Percentiles rank a stretch among this genome's conserved stretches.
Conservation (phyloP, 2,888 invertebrate genomes). For the Tetragnatha montana region DNA sequence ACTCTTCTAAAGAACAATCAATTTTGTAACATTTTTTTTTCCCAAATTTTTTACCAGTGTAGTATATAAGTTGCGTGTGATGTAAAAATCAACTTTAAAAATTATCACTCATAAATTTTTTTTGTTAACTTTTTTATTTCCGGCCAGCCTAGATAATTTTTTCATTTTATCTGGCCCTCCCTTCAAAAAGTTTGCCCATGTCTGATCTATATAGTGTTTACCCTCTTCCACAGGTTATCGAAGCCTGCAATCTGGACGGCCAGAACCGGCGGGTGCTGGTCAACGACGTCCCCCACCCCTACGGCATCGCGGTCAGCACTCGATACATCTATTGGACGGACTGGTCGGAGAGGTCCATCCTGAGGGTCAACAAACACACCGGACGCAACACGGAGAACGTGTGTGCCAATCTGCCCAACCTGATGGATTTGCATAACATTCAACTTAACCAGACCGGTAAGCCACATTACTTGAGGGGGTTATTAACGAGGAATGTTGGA, state of each 20-base stretch:
- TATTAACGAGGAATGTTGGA: not conserved
- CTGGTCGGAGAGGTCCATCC: constrained; percentile 88
- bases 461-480: not conserved
- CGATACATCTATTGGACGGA: constrained; percentile 94
- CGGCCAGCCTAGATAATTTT: not conserved
- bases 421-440: constrained; percentile 90
- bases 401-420: constrained; percentile 84
- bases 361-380: constrained; percentile 83
- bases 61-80: not conserved
- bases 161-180: too few relatives aligned
- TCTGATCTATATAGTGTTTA: not conserved
- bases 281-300: constrained; percentile 84
- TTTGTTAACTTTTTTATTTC: not conserved
- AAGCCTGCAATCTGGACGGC: constrained; percentile 74
- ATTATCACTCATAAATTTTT: not conserved
- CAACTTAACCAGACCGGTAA: constrained; percentile 72
- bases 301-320: constrained; percentile 87
- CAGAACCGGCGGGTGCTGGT: constrained; percentile 75
- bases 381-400: constrained; percentile 82
- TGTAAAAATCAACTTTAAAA: not conserved
- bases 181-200: not conserved
- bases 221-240: constrained; percentile 54
- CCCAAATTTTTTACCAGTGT: too few relatives aligned
- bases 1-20: too few relatives aligned
- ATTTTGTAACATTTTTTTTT: too few relatives aligned